These are phyloP conservation scores for Ischnus inquisitorius DNA, from an alignment of 2,888 invertebrate species.

Conservation along the genomic window DNA sequence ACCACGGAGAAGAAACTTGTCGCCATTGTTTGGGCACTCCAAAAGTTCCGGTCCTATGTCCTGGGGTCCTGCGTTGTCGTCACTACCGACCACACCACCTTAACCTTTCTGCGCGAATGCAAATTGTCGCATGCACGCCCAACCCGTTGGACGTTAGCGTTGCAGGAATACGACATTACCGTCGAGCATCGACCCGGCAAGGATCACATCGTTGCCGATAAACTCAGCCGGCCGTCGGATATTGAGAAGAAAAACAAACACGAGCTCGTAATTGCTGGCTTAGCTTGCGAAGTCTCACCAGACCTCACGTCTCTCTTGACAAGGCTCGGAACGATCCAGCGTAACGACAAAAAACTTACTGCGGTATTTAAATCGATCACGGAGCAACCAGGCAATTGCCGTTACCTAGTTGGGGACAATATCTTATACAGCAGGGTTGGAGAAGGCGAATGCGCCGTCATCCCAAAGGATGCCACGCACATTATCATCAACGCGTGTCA, in stretches of 20 bases:
- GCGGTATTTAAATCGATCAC: no score
- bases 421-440: background rate
- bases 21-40: background rate
- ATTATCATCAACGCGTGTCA: constrained; percentile 3
- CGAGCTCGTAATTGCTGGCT: background rate
- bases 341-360: background rate
- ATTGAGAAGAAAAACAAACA: background rate
- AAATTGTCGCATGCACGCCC: background rate
- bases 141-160: background rate
- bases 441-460: background rate
- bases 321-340: background rate
- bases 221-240: background rate
- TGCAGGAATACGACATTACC: background rate
- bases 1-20: no score
- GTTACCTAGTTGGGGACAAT: background rate
- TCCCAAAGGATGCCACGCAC: background rate
- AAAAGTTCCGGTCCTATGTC: background rate
- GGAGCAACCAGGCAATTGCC: no score
- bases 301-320: background rate
- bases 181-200: background rate
- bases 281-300: background rate
- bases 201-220: background rate
- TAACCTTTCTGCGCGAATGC: background rate
- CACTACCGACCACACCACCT: background rate
- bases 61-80: background rate